phyloP scores from a whole-genome alignment of 2,113 vertebrate species.

The Lycaon pictus region DNA sequence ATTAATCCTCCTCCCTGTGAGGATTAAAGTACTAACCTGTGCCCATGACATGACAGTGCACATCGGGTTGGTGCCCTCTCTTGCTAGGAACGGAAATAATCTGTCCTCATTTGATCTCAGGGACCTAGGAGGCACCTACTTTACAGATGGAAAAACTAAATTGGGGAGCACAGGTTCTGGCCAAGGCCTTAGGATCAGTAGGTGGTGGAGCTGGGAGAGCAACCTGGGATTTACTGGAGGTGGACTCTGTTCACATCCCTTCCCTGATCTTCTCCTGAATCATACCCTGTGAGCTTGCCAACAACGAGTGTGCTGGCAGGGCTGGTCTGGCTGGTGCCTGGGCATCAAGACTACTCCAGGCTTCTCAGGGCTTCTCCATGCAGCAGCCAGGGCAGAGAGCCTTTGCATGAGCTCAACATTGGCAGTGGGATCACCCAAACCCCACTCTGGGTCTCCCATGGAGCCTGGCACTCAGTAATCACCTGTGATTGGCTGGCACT shows the following conservation, averaged over 20 bases:
- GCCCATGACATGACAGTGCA: not conserved
- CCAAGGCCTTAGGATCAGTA: not conserved
- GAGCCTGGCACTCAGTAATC: not conserved
- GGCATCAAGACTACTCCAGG: not conserved
- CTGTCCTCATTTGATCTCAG: not conserved
- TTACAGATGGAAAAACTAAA: not conserved
- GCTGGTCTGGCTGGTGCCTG: not conserved
- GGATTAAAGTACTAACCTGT: not conserved
- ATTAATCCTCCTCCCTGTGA: not conserved
- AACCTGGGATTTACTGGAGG: not conserved
- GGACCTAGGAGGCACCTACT: not conserved
- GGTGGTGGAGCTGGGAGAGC: not conserved
- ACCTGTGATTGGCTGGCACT: accelerated
- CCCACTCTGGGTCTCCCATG: no score
- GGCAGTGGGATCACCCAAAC: not conserved
- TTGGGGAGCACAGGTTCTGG: not conserved
- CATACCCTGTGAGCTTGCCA: not conserved
- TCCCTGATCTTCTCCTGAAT: not conserved
- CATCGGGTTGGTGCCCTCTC: not conserved
- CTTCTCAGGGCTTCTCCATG: not conserved
- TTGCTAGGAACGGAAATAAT: not conserved
- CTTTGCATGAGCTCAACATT: not conserved
- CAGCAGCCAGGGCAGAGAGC: not conserved
- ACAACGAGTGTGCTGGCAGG: not conserved
- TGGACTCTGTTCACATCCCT: not conserved